Evolutionary conservation across 2,797 vertebrate genomes (phyloP), one percentile per base, ranked within the genome.

Genomic region (Hybognathus amarus): DNA sequence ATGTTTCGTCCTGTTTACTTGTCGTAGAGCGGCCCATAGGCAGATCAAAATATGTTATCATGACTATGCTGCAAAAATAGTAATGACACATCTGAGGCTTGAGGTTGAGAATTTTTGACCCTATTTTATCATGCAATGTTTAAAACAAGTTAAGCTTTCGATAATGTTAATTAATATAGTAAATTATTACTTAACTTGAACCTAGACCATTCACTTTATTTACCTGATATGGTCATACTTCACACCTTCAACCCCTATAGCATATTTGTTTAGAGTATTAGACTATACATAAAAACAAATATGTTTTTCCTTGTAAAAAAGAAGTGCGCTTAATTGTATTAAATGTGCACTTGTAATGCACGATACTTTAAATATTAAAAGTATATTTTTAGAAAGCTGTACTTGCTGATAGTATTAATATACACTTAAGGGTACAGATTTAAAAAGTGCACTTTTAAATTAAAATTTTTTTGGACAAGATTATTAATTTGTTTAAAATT

Each of bases 1-100:
- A 74, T 79, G 56, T 33, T 22, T 79, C 56, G 67, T 45, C 36
- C 74, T 77, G 73, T 68, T 83, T 67, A 83, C 63, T 83, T 67
- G 63, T 59, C 56, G 20, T 9, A 50, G 56, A 73, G 54, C 15
- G 27, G 42, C 38, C 30, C 56, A 59, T 45, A 52, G 56, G 59
- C 17, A 45, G 4, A 56, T 36, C 2, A 10, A 64, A 82, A 82
- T 64, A 76, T 17, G 17, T 54, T 50, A 64, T 38, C 42, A 42
- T 56, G 63, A 77, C 63, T 45, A 5, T 33, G 63, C 7, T 45
- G 36, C 20, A 56, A 68, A 67, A 52, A 56, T 20, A 38, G 17
- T 40, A 17, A 27, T 27, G 30, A 40, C 56, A 61, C 24, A 63
- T 6, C 8, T 27, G 59, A 52, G 45, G 27, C 27, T 52, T 52